These are phyloP conservation scores for Salvator merianae DNA, from an alignment of 2,113 vertebrate species.

Conservation along the genomic window DNA sequence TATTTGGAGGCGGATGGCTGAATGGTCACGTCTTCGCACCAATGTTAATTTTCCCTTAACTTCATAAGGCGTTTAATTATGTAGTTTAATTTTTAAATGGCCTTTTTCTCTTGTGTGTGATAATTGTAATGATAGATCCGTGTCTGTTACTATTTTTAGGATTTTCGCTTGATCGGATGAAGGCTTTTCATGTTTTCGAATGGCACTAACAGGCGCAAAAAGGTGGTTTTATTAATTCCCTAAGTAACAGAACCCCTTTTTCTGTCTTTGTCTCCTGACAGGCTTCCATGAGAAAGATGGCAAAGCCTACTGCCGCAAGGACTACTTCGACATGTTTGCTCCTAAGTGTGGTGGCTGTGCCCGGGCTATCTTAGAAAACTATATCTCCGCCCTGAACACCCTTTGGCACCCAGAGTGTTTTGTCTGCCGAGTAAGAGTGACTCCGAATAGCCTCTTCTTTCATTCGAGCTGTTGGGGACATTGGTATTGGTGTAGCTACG, in stretches of 20 bases:
- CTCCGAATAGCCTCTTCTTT: conserved; percentile 3
- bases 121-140: not conserved
- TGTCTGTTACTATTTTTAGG: too few relatives aligned
- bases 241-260: not conserved
- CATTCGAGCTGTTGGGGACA: not conserved
- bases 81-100: not conserved
- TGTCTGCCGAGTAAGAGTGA: conserved; percentile 90
- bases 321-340: conserved; percentile 99
- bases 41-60: not conserved
- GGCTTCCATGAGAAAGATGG: conserved; percentile 98
- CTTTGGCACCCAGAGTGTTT: conserved; percentile 99
- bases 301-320: conserved; percentile 96
- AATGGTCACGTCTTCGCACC: too few relatives aligned
- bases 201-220: not conserved
- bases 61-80: too few relatives aligned
- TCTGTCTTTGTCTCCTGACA: conserved; percentile 50
- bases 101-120: not conserved
- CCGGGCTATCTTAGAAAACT: conserved; percentile 96
- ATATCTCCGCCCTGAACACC: conserved; percentile 95
- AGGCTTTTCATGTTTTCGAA: not conserved
- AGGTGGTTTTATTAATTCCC: not conserved
- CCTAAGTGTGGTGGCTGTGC: conserved; percentile 97
- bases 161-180: too few relatives aligned
- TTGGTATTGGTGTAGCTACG: not conserved
- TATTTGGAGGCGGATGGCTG: too few relatives aligned